Percentiles rank a stretch among this genome's conserved stretches.
Evolutionary conservation across 2,888 invertebrate genomes (phyloP).

Genomic region (Chydorus sphaericus): DNA sequence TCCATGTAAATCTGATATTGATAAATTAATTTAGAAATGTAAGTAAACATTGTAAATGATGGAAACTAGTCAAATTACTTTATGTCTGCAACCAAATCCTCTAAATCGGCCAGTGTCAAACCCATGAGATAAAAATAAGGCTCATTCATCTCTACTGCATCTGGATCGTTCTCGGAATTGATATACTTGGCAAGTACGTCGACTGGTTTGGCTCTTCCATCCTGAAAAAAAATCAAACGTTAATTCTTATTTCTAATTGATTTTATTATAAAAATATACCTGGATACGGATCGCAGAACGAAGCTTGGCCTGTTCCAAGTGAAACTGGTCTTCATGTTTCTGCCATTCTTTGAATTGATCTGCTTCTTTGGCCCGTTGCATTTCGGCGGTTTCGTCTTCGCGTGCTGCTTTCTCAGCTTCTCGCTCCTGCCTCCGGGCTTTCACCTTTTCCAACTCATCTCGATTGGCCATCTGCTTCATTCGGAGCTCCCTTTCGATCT

Average conservation of each 20-base stretch:
- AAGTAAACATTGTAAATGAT: slow-evolving; percentile 20
- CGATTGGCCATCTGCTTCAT: slow-evolving; percentile 83
- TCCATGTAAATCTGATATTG: slow-evolving; percentile 60
- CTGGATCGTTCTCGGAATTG: slow-evolving; percentile 71
- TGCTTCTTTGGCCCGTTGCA: slow-evolving; percentile 78
- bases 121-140: slow-evolving; percentile 92
- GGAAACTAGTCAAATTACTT: slow-evolving; percentile 34
- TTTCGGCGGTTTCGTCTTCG: slow-evolving; percentile 65
- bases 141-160: slow-evolving; percentile 95
- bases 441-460: slow-evolving; percentile 83
- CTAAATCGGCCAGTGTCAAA: slow-evolving; percentile 72
- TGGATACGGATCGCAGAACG: slow-evolving; percentile 90
- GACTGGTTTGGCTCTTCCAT: slow-evolving; percentile 73
- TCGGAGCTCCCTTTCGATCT: slow-evolving; percentile 65
- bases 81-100: slow-evolving; percentile 91
- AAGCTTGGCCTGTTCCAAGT: slow-evolving; percentile 85
- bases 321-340: slow-evolving; percentile 92
- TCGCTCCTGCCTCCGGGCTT: slow-evolving; percentile 73
- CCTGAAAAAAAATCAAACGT: not conserved
- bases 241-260: not conserved
- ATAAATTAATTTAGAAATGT: not conserved
- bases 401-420: slow-evolving; percentile 70
- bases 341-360: slow-evolving; percentile 88
- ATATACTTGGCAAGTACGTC: slow-evolving; percentile 94
- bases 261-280: slow-evolving; percentile 75